Conservation (phyloP, 2,888 invertebrate species). For the Globia sparganii region DNA sequence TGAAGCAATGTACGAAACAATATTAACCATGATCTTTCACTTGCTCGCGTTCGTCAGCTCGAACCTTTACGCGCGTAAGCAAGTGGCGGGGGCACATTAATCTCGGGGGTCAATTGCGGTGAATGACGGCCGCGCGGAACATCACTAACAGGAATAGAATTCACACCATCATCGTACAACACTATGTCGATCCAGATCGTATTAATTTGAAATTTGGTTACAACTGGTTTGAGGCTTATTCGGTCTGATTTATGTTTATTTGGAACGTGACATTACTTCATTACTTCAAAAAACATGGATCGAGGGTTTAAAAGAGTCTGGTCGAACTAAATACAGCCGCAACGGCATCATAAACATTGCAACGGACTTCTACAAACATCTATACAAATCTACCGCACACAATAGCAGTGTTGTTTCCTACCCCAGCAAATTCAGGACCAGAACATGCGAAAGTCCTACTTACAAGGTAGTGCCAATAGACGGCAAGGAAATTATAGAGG, state of each 20-base stretch:
- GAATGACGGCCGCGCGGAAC: slow-evolving; percentile 38
- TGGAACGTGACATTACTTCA: not conserved
- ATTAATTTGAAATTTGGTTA: slow-evolving; percentile 32
- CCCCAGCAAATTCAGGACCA: no score
- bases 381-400: no score
- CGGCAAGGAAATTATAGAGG: no score
- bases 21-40: not conserved
- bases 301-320: no score
- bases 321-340: no score
- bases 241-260: slow-evolving; percentile 24
- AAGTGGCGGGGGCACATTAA: slow-evolving; percentile 61
- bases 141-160: slow-evolving; percentile 62
- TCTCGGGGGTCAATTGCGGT: slow-evolving; percentile 57
- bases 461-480: no score
- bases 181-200: slow-evolving; percentile 31
- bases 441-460: no score
- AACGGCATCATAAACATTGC: no score
- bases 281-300: no score
- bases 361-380: no score
- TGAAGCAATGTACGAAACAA: not conserved
- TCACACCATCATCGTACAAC: slow-evolving; percentile 24
- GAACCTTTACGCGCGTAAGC: slow-evolving; percentile 39
- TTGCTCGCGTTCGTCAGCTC: not conserved
- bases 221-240: slow-evolving; percentile 16
- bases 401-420: no score